These are phyloP conservation scores for Geothlypis trichas DNA, from an alignment of 2,113 vertebrate species.

Conservation along the genomic window DNA sequence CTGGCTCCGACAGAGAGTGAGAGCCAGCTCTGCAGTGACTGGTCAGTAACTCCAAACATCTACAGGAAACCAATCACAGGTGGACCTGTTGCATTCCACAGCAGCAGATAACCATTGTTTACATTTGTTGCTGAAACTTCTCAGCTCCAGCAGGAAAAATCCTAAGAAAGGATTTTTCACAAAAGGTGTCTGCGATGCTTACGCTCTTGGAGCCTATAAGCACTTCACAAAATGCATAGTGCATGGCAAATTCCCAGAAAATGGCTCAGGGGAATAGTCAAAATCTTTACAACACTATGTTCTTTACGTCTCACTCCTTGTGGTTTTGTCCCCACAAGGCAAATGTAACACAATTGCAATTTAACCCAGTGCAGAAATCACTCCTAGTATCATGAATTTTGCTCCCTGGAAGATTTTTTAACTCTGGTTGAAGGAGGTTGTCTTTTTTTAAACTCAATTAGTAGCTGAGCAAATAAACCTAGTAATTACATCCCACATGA, in stretches of 20 bases:
- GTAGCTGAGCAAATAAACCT: background rate
- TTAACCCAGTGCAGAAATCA: background rate
- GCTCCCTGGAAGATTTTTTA: background rate
- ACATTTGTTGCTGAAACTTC: too few species aligned
- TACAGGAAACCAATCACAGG: too few species aligned
- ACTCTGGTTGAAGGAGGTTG: rapidly evolving
- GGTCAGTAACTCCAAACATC: too few species aligned
- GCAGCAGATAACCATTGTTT: too few species aligned
- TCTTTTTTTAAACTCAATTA: background rate
- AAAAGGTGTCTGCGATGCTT: too few species aligned
- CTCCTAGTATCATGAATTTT: background rate
- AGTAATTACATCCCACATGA: background rate
- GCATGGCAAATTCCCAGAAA: background rate
- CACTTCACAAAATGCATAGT: background rate
- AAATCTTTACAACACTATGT: background rate
- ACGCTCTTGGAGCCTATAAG: background rate
- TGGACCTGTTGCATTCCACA: too few species aligned
- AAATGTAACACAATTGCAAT: background rate
- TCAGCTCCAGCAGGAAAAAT: too few species aligned
- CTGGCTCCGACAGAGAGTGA: too few species aligned
- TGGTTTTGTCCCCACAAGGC: background rate
- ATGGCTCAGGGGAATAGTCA: background rate
- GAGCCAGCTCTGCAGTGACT: too few species aligned
- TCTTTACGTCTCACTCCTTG: background rate
- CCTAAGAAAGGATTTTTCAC: too few species aligned